Base-by-base conservation (phyloP, 2,888 invertebrate species). In the Drosophila birchii region DNA sequence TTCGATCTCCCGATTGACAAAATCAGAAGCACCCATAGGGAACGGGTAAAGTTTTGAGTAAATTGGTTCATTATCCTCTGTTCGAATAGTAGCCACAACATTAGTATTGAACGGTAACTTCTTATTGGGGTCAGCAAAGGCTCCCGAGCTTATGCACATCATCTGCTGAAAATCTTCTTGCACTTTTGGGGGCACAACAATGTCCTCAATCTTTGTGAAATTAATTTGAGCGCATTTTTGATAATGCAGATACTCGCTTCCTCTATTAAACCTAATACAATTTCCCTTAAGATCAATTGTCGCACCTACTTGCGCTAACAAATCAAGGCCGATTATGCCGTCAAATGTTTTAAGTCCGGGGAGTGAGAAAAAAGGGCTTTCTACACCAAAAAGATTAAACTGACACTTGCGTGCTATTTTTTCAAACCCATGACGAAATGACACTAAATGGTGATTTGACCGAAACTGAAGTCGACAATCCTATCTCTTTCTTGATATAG, bases 361-460 rank as follows among this genome's bases (percentile, higher is more conserved):
- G 18, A 57, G 26, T 26, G 45, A n/a, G 26, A 45, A 23, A 4
- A 57, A 36, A 36, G 11, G 45, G n/a, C 32, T 34, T 56, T 44
- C 32, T 20, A 34, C 43, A 23, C 43, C 20, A n/a, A 34, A 44
- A 44, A 57, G 6, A 29, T 8, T 29, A 29, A 29, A 29, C 29
- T 29, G 8, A 29, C 29, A 8, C 2, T 29, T 29, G 29, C 8
- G 29, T 29, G 7, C 8, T 32, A 39, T 29, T 29, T 55, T 54
- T 39, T 55, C 29, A 39, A 55, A 39, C 39, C 54, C 26, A 39
- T 39, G 39, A 29, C n/a, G 34, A 55, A 26, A 29, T 26, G n/a
- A 54, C n/a, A 44, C 20, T 43, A 32, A 56, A 56, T 11, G 18
- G 29, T 11, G 29, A 39, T 8, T 43, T 41, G 41, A 53, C 41